Evolutionary conservation across 2,888 invertebrate genomes (phyloP).

Genomic region (Leucoptera coffeella): DNA sequence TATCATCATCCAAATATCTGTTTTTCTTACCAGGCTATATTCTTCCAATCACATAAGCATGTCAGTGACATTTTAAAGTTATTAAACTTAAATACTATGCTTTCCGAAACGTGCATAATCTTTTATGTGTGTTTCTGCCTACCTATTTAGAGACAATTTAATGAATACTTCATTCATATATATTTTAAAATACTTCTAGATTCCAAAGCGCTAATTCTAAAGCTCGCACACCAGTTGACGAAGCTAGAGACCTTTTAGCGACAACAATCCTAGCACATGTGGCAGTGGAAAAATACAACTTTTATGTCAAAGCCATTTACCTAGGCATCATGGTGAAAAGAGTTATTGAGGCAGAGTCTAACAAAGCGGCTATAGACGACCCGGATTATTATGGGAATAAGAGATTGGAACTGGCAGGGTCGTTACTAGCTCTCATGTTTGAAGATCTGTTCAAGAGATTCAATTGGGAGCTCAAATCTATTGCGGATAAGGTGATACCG

Average conservation of each 20-base stretch:
- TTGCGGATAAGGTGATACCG: constrained; percentile 93
- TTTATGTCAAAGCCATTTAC: constrained; percentile 76
- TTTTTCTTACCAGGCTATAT: no score
- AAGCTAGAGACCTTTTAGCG: constrained; percentile 85
- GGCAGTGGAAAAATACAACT: constrained; percentile 72
- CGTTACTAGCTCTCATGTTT: constrained; percentile 89
- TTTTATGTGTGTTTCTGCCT: no score
- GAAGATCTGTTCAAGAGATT: constrained; percentile 98
- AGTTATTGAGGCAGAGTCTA: constrained; percentile 80
- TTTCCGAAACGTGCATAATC: no score
- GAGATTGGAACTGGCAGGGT: constrained; percentile 92
- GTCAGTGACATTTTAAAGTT: no score
- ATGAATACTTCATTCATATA: no score
- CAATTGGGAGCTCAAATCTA: constrained; percentile 87
- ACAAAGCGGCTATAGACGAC: constrained; percentile 83
- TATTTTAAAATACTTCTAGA: no score
- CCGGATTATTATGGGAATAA: constrained; percentile 99
- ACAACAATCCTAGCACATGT: constrained; percentile 93
- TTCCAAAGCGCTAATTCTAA: constrained; percentile 61
- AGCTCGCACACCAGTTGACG: constrained; percentile 73
- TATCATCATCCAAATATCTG: no score
- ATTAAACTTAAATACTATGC: no score
- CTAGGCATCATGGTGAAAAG: constrained; percentile 87
- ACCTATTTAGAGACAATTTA: no score
- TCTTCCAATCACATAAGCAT: no score